These are phyloP conservation scores for Camponotus pennsylvanicus DNA, from an alignment of 1,140 invertebrate genomes.

Conservation along the genomic window DNA sequence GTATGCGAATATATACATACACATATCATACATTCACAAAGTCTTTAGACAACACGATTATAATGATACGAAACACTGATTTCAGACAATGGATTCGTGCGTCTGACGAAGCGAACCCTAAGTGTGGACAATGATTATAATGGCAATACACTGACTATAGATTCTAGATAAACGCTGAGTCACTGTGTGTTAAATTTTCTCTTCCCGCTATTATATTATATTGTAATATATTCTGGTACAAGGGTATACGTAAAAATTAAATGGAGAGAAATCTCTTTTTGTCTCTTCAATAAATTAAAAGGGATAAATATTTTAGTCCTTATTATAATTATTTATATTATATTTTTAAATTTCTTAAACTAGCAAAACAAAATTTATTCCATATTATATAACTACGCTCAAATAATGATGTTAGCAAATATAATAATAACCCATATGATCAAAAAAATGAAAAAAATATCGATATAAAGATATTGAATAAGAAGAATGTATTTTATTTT, in stretches of 20 bases:
- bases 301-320: neutral
- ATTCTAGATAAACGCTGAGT: slow-evolving; percentile 22
- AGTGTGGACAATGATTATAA: neutral
- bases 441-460: neutral
- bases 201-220: neutral
- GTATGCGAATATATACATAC: too few species aligned
- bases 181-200: slow-evolving; percentile 7
- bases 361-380: neutral
- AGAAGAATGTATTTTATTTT: too few species aligned
- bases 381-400: neutral
- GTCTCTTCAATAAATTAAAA: neutral
- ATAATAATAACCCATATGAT: neutral
- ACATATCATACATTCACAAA: too few species aligned
- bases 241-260: neutral
- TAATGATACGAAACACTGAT: neutral
- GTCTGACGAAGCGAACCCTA: neutral
- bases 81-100: slow-evolving; percentile 13
- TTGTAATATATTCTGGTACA: neutral
- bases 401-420: neutral
- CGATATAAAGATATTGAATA: too few species aligned
- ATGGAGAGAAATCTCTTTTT: neutral
- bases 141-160: neutral
- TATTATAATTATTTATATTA: too few species aligned
- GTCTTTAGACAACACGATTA: neutral
- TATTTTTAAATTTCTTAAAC: too few species aligned